These are phyloP conservation scores for Leptinotarsa haldemani DNA, from an alignment of 2,888 invertebrate species.

Conservation along the genomic window DNA sequence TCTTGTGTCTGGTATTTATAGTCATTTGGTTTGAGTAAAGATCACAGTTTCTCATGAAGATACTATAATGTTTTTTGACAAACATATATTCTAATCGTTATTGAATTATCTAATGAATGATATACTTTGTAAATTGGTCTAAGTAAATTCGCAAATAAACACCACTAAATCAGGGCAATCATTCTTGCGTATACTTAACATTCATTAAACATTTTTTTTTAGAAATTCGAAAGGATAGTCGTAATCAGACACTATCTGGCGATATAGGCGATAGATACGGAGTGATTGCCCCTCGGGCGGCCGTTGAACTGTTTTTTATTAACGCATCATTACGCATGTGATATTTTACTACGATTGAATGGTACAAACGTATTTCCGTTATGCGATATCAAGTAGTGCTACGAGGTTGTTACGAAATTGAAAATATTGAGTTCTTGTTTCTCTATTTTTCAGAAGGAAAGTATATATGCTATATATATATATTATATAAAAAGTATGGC, in stretches of 20 bases:
- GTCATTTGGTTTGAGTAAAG: no score
- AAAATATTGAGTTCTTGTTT: background rate
- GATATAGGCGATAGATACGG: background rate
- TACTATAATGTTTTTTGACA: no score
- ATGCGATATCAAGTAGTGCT: background rate
- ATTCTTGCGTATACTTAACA: background rate
- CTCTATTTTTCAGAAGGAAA: no score
- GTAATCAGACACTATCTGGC: background rate
- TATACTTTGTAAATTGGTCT: no score
- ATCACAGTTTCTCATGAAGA: no score
- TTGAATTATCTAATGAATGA: no score
- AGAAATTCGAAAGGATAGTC: background rate
- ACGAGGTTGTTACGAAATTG: background rate
- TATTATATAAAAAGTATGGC: no score
- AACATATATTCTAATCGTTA: no score
- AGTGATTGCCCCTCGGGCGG: background rate
- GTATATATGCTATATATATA: no score
- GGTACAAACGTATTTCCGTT: background rate
- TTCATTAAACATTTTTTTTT: background rate
- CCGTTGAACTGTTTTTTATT: constrained; percentile 17
- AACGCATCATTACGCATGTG: constrained; percentile 16
- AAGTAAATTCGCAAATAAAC: background rate
- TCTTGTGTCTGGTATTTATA: no score
- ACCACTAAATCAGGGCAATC: background rate
- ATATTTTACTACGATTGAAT: constrained; percentile 11